Percentiles rank a stretch among this genome's conserved stretches.
Evolutionary conservation across 2,797 vertebrate species (phyloP).

Genomic region (Gouania willdenowi): DNA sequence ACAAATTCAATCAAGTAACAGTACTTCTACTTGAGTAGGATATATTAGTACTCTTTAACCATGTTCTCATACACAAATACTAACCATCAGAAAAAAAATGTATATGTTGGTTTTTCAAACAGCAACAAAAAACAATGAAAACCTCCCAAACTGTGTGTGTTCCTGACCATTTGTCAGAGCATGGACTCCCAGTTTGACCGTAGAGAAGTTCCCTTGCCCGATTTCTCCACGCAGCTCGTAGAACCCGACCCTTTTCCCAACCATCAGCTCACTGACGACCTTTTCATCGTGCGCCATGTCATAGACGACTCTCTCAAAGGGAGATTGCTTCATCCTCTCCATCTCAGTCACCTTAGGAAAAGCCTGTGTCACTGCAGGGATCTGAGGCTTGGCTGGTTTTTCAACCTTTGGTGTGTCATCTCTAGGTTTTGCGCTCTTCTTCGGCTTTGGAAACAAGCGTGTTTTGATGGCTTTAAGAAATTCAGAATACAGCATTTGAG

Average conservation of each 20-base stretch:
- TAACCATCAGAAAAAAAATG: not conserved
- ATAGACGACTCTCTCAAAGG: slow-evolving; percentile 70
- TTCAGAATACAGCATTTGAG: too few relatives aligned
- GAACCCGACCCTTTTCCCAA: slow-evolving; percentile 72
- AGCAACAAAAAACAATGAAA: too few relatives aligned
- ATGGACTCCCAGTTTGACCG: slow-evolving; percentile 75
- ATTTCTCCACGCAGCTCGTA: slow-evolving; percentile 79
- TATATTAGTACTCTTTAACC: too few relatives aligned
- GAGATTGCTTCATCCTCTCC: slow-evolving; percentile 55
- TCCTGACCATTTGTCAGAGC: slow-evolving; percentile 73
- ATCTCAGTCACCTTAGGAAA: slow-evolving; percentile 46
- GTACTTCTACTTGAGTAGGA: too few relatives aligned
- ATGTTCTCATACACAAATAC: too few relatives aligned
- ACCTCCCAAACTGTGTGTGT: not conserved
- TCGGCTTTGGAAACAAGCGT: slow-evolving; percentile 51
- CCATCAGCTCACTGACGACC: slow-evolving; percentile 59
- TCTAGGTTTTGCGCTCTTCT: slow-evolving; percentile 44
- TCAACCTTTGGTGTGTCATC: slow-evolving; percentile 18
- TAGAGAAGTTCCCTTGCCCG: slow-evolving; percentile 77
- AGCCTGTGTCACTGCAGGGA: not conserved
- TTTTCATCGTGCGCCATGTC: slow-evolving; percentile 74
- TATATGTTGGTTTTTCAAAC: too few relatives aligned
- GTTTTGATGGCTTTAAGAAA: slow-evolving; percentile 53
- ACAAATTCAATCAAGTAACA: too few relatives aligned
- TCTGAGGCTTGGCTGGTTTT: slow-evolving; percentile 6